Evolutionary conservation across 1,140 invertebrate species (phyloP).

Genomic region (Drosophila ercepeae): DNA sequence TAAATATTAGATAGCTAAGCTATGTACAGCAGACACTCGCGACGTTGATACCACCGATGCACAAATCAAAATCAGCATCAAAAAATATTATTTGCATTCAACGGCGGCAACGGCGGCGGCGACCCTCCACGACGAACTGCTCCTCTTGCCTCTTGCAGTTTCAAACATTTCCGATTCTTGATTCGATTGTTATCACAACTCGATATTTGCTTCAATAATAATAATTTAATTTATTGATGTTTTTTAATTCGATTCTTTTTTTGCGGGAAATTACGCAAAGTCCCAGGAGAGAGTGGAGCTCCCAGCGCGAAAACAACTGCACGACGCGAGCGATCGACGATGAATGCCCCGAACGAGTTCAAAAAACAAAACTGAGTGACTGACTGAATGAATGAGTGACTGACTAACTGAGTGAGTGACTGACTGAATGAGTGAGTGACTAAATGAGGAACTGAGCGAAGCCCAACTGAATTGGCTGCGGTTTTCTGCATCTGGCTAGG

Average conservation of each 20-base stretch:
- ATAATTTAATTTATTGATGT: slow-evolving; percentile 29
- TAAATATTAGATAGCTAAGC: too few species aligned
- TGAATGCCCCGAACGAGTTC: slow-evolving; percentile 63
- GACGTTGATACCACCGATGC: slow-evolving; percentile 4
- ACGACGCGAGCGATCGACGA: slow-evolving; percentile 67
- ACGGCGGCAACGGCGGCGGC: too few species aligned
- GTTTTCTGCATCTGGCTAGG: slow-evolving; percentile 7
- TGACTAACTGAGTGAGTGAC: slow-evolving; percentile 25
- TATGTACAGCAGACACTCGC: not conserved
- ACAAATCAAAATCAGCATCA: slow-evolving; percentile 66
- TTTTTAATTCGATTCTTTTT: slow-evolving; percentile 10
- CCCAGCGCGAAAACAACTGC: slow-evolving; percentile 49
- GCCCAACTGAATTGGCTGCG: slow-evolving; percentile 32
- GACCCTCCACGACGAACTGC: slow-evolving; percentile 62
- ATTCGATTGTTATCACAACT: slow-evolving; percentile 34
- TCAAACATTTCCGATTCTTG: slow-evolving; percentile 29
- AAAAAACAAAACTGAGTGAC: slow-evolving; percentile 35
- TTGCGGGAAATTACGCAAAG: slow-evolving; percentile 46
- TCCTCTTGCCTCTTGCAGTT: not conserved
- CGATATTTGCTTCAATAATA: slow-evolving; percentile 21
- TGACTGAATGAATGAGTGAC: slow-evolving; percentile 13
- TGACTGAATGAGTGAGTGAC: slow-evolving; percentile 36
- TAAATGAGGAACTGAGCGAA: slow-evolving; percentile 37
- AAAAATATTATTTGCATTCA: slow-evolving; percentile 70
- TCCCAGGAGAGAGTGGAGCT: slow-evolving; percentile 23